phyloP scores from a whole-genome alignment of 2,888 invertebrate species.

The Melieria crassipennis region DNA sequence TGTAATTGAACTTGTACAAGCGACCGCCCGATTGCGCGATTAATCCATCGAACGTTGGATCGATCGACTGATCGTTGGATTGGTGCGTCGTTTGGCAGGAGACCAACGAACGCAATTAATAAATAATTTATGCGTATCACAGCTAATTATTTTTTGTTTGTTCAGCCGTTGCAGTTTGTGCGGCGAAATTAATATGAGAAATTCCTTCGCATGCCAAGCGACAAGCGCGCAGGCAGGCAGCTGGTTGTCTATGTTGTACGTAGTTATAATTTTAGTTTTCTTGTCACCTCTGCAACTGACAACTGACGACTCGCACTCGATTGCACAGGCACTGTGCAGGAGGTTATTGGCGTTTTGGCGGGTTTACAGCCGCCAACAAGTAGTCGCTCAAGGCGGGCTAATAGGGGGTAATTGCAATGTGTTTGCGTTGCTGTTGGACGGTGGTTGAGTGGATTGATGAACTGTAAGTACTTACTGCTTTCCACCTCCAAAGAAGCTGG shows the following conservation, averaged over 20 bases:
- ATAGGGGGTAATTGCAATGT: slow-evolving; percentile 16
- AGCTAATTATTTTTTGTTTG: slow-evolving; percentile 28
- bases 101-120: slow-evolving; percentile 51
- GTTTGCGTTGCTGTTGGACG: background rate
- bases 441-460: background rate
- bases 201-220: slow-evolving; percentile 19
- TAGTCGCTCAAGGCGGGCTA: slow-evolving; percentile 4
- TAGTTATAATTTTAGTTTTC: slow-evolving; percentile 3
- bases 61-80: slow-evolving; percentile 7
- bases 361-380: slow-evolving; percentile 3
- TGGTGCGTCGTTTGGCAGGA: slow-evolving; percentile 43
- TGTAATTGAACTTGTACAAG: background rate
- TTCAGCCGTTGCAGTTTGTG: background rate
- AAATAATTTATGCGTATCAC: slow-evolving; percentile 52
- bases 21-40: background rate
- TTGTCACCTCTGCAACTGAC: background rate
- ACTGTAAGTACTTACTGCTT: slow-evolving; percentile 59
- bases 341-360: slow-evolving; percentile 14
- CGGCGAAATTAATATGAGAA: slow-evolving; percentile 11
- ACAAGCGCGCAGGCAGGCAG: background rate
- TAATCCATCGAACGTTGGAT: slow-evolving; percentile 2
- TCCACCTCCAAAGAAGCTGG: slow-evolving; percentile 57
- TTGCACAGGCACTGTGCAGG: background rate
- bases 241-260: slow-evolving; percentile 1
- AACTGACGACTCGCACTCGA: background rate